These are phyloP conservation scores for Camelus bactrianus DNA, from an alignment of 2,113 vertebrate species.

Conservation along the genomic window DNA sequence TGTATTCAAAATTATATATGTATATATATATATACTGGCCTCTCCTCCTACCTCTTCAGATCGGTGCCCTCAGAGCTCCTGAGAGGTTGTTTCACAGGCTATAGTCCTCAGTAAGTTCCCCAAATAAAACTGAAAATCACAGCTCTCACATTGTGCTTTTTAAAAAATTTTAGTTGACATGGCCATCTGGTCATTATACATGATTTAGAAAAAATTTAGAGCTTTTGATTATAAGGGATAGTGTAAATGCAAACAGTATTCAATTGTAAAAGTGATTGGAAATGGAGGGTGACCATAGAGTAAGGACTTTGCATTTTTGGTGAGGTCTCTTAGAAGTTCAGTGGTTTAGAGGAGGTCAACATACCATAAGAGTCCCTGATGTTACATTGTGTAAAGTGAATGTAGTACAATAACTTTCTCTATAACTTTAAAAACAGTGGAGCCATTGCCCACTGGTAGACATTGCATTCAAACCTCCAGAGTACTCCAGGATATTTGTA, in stretches of 20 bases:
- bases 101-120: not conserved
- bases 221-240: not conserved
- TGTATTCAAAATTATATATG: not conserved
- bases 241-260: not conserved
- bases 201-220: not conserved
- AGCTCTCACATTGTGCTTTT: not conserved
- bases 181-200: not conserved
- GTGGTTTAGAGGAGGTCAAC: not conserved
- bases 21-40: too few species aligned
- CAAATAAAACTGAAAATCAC: not conserved
- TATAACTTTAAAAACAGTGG: not conserved
- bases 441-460: not conserved
- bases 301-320: not conserved
- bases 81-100: not conserved
- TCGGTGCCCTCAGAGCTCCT: not conserved
- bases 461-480: not conserved
- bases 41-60: not conserved
- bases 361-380: not conserved
- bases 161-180: not conserved
- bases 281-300: not conserved
- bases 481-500: not conserved
- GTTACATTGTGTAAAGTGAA: not conserved
- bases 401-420: not conserved
- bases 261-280: not conserved
- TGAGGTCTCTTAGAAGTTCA: not conserved